Conservation (phyloP, 1,140 invertebrate species). For the Caenorhabditis tropicalis region DNA sequence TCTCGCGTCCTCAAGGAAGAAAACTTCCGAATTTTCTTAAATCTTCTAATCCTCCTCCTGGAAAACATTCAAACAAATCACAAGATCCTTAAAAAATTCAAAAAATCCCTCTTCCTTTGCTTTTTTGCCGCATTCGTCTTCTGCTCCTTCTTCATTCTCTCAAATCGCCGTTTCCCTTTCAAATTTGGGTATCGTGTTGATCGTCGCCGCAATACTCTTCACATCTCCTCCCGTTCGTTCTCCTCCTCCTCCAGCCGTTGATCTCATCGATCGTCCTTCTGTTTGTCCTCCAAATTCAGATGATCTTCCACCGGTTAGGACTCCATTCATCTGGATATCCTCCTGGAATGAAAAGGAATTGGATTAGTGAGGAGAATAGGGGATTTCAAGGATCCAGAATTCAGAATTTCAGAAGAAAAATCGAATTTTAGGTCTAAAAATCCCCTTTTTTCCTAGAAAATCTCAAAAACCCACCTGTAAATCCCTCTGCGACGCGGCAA, state of each 20-base stretch:
- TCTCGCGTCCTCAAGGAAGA: too few species aligned
- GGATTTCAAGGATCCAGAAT: too few species aligned
- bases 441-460: neutral
- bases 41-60: too few species aligned
- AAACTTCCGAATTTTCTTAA: too few species aligned
- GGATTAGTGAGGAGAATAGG: too few species aligned
- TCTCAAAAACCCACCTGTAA: neutral
- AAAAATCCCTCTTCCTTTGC: too few species aligned
- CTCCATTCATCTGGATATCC: neutral
- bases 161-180: conserved; percentile 70
- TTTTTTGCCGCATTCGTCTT: neutral
- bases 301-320: neutral
- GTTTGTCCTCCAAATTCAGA: neutral
- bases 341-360: neutral
- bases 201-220: conserved; percentile 40
- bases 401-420: too few species aligned
- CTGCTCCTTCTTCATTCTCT: neutral
- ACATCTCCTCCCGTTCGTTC: neutral
- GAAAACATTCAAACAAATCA: too few species aligned
- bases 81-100: too few species aligned
- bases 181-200: conserved; percentile 47
- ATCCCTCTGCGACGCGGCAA: conserved; percentile 22
- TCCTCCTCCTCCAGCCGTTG: neutral
- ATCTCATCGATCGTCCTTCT: conserved; percentile 3
- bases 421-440: neutral